Evolutionary conservation across 2,797 vertebrate genomes (phyloP), one percentile per base, ranked within the genome.

Genomic region (Arrhamphus sclerolepis): DNA sequence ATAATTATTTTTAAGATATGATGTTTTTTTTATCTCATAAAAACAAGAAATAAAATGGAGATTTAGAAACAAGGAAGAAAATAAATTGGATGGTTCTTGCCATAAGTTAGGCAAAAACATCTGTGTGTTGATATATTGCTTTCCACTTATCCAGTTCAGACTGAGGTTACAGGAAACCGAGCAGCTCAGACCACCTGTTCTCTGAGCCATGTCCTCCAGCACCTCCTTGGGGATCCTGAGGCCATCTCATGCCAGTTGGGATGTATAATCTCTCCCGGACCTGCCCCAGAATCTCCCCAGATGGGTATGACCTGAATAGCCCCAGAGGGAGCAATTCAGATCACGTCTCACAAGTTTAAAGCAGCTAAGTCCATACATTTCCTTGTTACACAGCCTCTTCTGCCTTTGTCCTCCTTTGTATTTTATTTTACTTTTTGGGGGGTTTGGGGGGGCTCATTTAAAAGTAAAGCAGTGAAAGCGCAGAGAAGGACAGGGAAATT

Each of bases 241-340:
- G 18, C 49, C 17, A 13, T 44, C 47, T 70, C 58, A 47, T 11
- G 66, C 50, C 65, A 63, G 29, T 59, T 55, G 50, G 56, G 75
- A 66, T 75, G 47, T 74, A 63, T 70, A 74, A 82, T 85, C 79
- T 81, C 69, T 75, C 56, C 44, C 20, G 56, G 52, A 63, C 29
- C 20, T 56, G 62, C 73, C 72, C 61, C 2, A n/a, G 53, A 69
- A 71, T 75, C 75, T 73, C 62, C 59, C 68, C 64, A 50, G 75
- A 47, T 20, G 50, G 60, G 79, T 53, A 60, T 73, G 70, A 56
- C 46, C 59, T 56, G 60, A 83, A 82, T 76, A 70, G 64, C 64
- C 70, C 66, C 66, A 10, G 31, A 10, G 55, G 62, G 66, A 66
- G 47, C 56, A 72, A 47, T 71, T 66, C 70, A 49, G 60, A 73